Evolutionary conservation across 2,888 invertebrate genomes (phyloP), one percentile per base, ranked within the genome.

Genomic region (Scaeva pyrastri): DNA sequence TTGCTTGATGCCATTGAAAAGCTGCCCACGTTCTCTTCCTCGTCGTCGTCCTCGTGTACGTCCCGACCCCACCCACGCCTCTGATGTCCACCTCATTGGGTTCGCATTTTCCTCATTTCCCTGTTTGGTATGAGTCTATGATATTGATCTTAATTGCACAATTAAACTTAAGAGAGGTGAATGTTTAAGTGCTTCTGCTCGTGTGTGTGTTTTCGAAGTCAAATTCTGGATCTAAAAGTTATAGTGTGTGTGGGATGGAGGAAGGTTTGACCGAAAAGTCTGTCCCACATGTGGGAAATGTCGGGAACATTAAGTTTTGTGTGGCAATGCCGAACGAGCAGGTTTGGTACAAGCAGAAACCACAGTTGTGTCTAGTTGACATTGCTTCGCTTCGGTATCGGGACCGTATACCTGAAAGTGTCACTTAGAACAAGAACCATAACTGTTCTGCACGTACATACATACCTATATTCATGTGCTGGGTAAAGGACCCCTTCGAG

Each of bases 131-230:
- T 21, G 39, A 60, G 60, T 62, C 58, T 43, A 71, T 80, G 85
- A 76, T 81, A 85, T 85, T 76, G 85, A 81, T 85, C 85, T 85
- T 85, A 85, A 77, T 85, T 85, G 85, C 81, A 81, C 76, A 85
- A 85, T 85, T 85, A 81, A 85, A 81, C 85, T 81, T 73, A 56
- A 81, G 81, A 81, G 85, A 81, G 85, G 73, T 73, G 70, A 80
- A 79, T 68, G 50, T 41, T 64, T 50, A 52, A 58, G 58, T 68
- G 68, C 41, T 39, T 45, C 39, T 76, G 66, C n/a, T 31, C 23
- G 58, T 55, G 64, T 48, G 50, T 56, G 39, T 68, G 48, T 41
- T 39, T 73, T 52, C 50, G 23, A 36, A 31, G 26, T 31, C 23
- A 50, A 58, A 56, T 55, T 72, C 60, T 56, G 19, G 7, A 58